phyloP scores from a whole-genome alignment of 2,888 invertebrate species.

The Sarcophaga caerulescens region DNA sequence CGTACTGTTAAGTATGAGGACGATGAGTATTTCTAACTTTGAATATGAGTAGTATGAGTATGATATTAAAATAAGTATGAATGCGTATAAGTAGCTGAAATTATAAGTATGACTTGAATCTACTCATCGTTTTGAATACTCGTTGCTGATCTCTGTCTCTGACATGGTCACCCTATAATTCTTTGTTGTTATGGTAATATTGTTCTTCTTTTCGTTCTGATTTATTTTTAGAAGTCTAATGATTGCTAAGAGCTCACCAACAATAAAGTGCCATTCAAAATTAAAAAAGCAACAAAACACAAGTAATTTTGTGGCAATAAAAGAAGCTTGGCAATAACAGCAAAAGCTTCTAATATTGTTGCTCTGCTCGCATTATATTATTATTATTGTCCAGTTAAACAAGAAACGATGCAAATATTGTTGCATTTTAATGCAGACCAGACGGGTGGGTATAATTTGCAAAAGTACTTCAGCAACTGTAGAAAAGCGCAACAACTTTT shows the following conservation, averaged over 20 bases:
- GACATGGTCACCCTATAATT: background rate
- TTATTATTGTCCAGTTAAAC: background rate
- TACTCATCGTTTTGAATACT: too few relatives aligned
- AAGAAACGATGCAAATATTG: constrained; percentile 62
- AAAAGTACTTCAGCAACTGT: background rate
- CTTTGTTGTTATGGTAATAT: background rate
- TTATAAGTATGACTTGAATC: too few relatives aligned
- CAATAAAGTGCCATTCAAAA: constrained; percentile 25
- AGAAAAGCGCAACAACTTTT: background rate
- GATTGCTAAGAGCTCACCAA: constrained; percentile 26
- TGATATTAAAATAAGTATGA: too few relatives aligned
- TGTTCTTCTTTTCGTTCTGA: background rate
- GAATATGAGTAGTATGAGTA: too few relatives aligned
- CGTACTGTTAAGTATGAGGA: too few relatives aligned
- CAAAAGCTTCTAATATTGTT: constrained; percentile 18
- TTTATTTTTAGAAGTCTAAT: constrained; percentile 17
- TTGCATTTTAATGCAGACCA: constrained; percentile 45
- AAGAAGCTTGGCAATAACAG: background rate
- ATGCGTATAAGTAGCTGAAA: too few relatives aligned
- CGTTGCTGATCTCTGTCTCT: too few relatives aligned
- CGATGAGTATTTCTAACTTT: too few relatives aligned
- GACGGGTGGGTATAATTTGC: background rate
- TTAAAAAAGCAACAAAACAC: constrained; percentile 15
- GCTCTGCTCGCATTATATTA: background rate
- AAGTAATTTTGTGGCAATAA: constrained; percentile 2